Base-by-base conservation (phyloP, 2,888 invertebrate species). In the Oscheius myriophilus region DNA sequence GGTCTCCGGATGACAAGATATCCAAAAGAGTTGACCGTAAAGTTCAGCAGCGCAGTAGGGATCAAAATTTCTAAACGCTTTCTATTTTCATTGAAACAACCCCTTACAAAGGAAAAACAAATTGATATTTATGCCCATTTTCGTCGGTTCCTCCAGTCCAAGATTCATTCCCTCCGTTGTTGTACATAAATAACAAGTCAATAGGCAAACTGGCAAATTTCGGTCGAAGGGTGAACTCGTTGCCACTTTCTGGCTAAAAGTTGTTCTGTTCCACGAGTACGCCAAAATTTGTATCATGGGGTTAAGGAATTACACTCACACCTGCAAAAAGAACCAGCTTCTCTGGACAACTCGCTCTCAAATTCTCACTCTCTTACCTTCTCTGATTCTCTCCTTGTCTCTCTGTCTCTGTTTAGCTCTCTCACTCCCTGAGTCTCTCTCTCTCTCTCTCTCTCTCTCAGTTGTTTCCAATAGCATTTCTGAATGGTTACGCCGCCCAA, bases 11-110 rank as follows among this genome's bases (percentile, higher is more conserved):
- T 33, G 33, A 9, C 33, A 33, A 9, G 33, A 33, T 33, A 33
- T 33, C 76, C 74, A 76, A 23, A 76, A 72, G 6, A 76, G 49
- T 23, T 64, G 66, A 33, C 74, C 74, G 23, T 58, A 52, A 4
- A 74, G 69, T 45, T 71, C 70, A 0, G 71, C 74, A n/a, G 76
- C 18, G 63, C 76, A 76, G 49, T 49, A 72, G 0, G 76, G 76
- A 55, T 72, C 72, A 26, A 71, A 76, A 39, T 58, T 49, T 14
- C 4, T 49, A 23, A 9, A 25, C 23, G 9, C 57, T 21, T 2
- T 3, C 12, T 3, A 12, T 16, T 12, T 16, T 52, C 1, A 6
- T 9, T 49, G 3, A n/a, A 26, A 39, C 23, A 45, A 21, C 42
- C 12, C 18, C 67, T 67, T 25, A 61, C 67, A 51, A 23, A 0